These are phyloP conservation scores for Argyresthia albistria DNA, from an alignment of 2,888 invertebrate species.

Conservation along the genomic window DNA sequence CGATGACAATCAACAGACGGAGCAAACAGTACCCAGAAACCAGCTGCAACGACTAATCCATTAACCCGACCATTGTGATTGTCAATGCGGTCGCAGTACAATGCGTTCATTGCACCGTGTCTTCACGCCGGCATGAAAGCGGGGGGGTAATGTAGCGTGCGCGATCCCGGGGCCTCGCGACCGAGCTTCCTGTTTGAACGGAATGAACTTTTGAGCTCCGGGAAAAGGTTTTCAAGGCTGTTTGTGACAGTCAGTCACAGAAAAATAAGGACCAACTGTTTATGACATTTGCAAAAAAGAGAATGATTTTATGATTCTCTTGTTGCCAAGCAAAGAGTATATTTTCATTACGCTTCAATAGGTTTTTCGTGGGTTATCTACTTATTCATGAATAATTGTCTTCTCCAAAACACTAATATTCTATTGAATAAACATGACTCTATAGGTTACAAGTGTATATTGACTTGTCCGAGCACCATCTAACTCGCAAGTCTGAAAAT, in stretches of 20 bases:
- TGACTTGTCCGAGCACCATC: too few relatives aligned
- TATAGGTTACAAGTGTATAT: too few relatives aligned
- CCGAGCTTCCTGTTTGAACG: background rate
- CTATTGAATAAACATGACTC: too few relatives aligned
- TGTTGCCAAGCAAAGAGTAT: too few relatives aligned
- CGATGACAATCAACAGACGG: background rate
- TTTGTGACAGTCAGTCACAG: background rate
- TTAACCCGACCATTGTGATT: conserved; percentile 2
- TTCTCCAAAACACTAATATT: too few relatives aligned
- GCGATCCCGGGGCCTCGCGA: background rate
- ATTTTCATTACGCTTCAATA: too few relatives aligned
- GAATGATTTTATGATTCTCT: too few relatives aligned
- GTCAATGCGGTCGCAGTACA: background rate
- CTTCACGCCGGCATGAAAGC: conserved; percentile 2
- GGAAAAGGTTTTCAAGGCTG: background rate
- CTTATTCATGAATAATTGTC: too few relatives aligned
- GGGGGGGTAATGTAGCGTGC: conserved; percentile 2
- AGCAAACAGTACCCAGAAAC: background rate
- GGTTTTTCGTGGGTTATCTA: too few relatives aligned
- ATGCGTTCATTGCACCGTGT: conserved; percentile 7
- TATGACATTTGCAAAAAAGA: too few relatives aligned
- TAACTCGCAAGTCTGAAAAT: too few relatives aligned
- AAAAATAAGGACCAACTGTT: too few relatives aligned
- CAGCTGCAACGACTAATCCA: conserved; percentile 2
- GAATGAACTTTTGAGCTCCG: background rate